These are phyloP conservation scores for Zaprionus kolodkinae DNA, from an alignment of 1,140 invertebrate species.

Conservation along the genomic window DNA sequence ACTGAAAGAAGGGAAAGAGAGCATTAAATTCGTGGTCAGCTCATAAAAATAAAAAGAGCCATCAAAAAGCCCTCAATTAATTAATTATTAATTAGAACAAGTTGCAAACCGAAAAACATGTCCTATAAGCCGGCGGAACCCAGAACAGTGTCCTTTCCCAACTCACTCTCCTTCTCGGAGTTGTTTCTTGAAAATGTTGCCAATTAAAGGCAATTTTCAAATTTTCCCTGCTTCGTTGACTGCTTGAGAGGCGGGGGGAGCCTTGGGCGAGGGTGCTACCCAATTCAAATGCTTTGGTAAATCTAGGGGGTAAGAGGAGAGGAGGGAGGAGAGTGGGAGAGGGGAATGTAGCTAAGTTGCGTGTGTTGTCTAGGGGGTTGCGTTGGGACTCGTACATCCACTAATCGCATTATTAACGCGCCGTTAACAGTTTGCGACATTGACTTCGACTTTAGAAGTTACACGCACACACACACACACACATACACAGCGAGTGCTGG, in stretches of 20 bases:
- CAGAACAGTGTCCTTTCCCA: background rate
- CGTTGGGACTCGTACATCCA: conserved; percentile 47
- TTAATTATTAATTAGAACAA: conserved; percentile 34
- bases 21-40: conserved; percentile 14
- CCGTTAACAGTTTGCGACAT: conserved; percentile 78
- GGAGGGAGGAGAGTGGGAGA: conserved; percentile 31
- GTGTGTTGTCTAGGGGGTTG: conserved; percentile 24
- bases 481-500: conserved; percentile 6
- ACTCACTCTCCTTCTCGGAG: background rate
- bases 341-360: background rate
- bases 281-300: conserved; percentile 49
- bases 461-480: conserved; percentile 28
- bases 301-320: background rate
- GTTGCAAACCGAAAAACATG: conserved; percentile 15
- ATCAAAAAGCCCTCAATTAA: conserved; percentile 28
- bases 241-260: conserved; percentile 1
- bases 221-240: conserved; percentile 50
- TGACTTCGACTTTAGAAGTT: conserved; percentile 75
- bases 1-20: background rate
- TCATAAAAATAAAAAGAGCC: conserved; percentile 23
- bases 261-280: conserved; percentile 24
- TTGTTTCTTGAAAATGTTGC: conserved; percentile 46
- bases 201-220: conserved; percentile 74
- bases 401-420: conserved; percentile 79
- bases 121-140: background rate